Evolutionary conservation across 2,888 invertebrate species (phyloP), one percentile per base, ranked within the genome.

Genomic region (Thereva nobilitata): DNA sequence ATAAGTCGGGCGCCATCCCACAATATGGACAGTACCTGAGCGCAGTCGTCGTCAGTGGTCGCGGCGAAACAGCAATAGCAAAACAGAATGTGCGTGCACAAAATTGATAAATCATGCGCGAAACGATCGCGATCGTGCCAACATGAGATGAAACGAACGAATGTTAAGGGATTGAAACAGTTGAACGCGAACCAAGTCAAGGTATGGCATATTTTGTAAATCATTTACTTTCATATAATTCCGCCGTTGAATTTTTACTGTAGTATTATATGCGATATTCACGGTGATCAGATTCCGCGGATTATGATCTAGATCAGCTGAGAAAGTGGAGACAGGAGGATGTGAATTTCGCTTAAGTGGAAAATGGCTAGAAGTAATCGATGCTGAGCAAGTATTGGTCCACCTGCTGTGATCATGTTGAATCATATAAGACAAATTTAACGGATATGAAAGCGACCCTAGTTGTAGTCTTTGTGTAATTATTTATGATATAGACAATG

Each of bases 361-460:
- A 23, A 23, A 23, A 23, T 23, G 23, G 23, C 23, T 23, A 23
- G 23, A 23, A 2, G 23, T 23, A 23, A 23, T 23, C 23, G 23
- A 23, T 23, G 23, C 23, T 23, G 23, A 23, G 2, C 23, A 23
- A 23, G 23, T 23, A 23, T 23, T 23, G 23, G 23, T 23, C 45
- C 57, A 57, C 57, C 57, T 57, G 57, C 57, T 57, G 57, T 44
- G 57, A 57, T 57, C 45, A 45, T 57, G 45, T 57, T 57, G 40
- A n/a, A 37, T 34, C 23, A 2, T 35, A 10, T 8, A 57, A 57
- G 57, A 57, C 57, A 57, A 57, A 57, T 57, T 57, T 57, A 57
- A 57, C 45, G 57, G 45, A 57, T 42, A 37, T 35, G 23, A 35
- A 57, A 8, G 57, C 35, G 44, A 45, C 45, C 35, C 45, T 42